Percentiles rank a stretch among this genome's conserved stretches.
These are phyloP conservation scores for Phasia obesa DNA, from an alignment of 2,888 invertebrate genomes.

Conservation along the genomic window DNA sequence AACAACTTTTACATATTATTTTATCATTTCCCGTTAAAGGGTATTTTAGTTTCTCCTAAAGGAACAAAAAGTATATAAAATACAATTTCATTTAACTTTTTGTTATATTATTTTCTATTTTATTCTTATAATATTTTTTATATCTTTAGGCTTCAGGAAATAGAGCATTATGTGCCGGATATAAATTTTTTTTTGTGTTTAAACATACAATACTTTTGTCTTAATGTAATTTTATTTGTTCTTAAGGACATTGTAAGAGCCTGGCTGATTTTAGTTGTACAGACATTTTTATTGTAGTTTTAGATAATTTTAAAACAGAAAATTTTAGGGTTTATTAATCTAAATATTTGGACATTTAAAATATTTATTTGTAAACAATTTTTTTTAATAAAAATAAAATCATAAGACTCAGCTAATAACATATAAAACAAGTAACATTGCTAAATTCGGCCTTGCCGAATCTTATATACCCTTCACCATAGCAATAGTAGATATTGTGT, in stretches of 20 bases:
- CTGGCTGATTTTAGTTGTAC: background rate
- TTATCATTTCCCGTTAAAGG: conserved; percentile 14
- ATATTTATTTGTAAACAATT: conserved; percentile 67
- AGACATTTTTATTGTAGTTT: background rate
- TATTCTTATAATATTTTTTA: conserved; percentile 62
- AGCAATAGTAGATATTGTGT: too few species aligned
- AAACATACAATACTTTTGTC: conserved; percentile 50
- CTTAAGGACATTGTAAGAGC: conserved; percentile 9
- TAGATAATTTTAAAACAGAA: background rate
- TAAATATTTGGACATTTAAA: conserved; percentile 59
- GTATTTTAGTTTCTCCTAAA: conserved; percentile 48
- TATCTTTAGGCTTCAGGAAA: conserved; percentile 67
- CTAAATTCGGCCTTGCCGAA: too few species aligned
- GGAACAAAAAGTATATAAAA: conserved; percentile 35
- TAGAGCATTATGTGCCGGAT: conserved; percentile 70
- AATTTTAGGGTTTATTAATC: conserved; percentile 53
- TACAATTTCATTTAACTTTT: conserved; percentile 55
- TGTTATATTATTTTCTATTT: conserved; percentile 58
- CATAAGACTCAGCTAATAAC: conserved; percentile 11
- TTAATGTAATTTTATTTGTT: conserved; percentile 35
- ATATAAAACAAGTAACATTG: too few species aligned
- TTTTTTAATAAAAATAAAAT: conserved; percentile 40
- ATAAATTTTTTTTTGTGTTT: conserved; percentile 63
- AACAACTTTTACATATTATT: conserved; percentile 29
- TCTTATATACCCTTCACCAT: too few species aligned